phyloP scores from a whole-genome alignment of 2,888 invertebrate genomes.

The Agriopis marginaria region DNA sequence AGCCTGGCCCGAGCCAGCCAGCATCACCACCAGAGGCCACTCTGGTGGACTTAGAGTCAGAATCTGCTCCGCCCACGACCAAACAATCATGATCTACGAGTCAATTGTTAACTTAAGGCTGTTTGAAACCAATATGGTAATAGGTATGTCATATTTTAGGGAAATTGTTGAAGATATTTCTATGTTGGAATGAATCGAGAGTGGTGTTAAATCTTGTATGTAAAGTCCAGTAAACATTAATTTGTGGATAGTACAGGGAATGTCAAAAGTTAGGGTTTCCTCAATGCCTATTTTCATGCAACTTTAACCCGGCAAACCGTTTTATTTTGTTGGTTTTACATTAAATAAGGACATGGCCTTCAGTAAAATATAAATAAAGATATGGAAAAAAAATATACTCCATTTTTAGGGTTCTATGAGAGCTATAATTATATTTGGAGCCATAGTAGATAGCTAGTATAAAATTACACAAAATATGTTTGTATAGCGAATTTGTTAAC shows the following conservation, averaged over 20 bases:
- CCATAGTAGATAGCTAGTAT: too few relatives aligned
- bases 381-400: too few relatives aligned
- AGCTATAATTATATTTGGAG: too few relatives aligned
- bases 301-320: too few relatives aligned
- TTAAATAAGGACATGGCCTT: too few relatives aligned
- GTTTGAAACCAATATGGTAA: conserved; percentile 59
- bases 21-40: conserved; percentile 65
- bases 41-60: conserved; percentile 67
- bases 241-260: conserved; percentile 17
- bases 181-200: neutral
- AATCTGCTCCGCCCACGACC: conserved; percentile 62
- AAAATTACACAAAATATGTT: too few relatives aligned
- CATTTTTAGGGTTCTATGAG: too few relatives aligned
- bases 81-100: conserved; percentile 76
- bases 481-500: too few relatives aligned
- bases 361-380: too few relatives aligned
- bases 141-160: conserved; percentile 21
- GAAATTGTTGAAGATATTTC: conserved; percentile 15
- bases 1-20: conserved; percentile 51
- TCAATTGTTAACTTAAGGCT: conserved; percentile 50
- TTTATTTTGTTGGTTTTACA: neutral
- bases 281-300: neutral
- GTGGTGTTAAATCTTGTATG: conserved; percentile 2
- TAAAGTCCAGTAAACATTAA: conserved; percentile 17
- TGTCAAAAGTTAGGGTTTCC: neutral